Conservation (phyloP, 2,888 invertebrate genomes). For the Apamea sordens region DNA sequence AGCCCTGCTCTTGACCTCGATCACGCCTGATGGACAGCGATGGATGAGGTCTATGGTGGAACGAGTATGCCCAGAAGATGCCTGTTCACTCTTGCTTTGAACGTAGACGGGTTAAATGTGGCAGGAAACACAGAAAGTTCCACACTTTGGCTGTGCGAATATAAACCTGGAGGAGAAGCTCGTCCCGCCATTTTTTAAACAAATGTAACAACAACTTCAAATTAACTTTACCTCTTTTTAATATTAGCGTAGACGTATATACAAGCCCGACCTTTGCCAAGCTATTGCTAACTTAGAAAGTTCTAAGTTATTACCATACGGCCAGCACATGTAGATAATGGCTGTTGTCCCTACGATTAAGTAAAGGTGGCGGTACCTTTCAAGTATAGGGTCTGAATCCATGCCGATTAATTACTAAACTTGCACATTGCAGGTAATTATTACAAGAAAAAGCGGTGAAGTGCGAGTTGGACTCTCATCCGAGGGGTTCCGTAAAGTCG, state of each 20-base stretch:
- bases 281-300: conserved; percentile 43
- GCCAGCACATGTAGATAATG: conserved; percentile 3
- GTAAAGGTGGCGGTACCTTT: conserved; percentile 55
- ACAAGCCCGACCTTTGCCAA: background rate
- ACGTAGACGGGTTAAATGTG: too few species aligned
- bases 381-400: conserved; percentile 46
- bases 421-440: conserved; percentile 57
- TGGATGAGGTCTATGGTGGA: too few species aligned
- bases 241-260: background rate
- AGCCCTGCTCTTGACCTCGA: too few species aligned
- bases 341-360: conserved; percentile 30
- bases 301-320: conserved; percentile 24
- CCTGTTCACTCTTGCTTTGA: too few species aligned
- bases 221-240: background rate
- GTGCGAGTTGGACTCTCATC: background rate
- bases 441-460: conserved; percentile 27
- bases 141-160: too few species aligned
- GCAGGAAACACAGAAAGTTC: too few species aligned
- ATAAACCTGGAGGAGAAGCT: too few species aligned
- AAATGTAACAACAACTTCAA: background rate
- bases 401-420: conserved; percentile 52
- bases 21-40: too few species aligned
- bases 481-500: background rate
- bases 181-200: background rate
- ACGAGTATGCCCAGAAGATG: too few species aligned